Evolutionary conservation across 2,888 invertebrate species (phyloP).

Genomic region (Mamestra brassicae): DNA sequence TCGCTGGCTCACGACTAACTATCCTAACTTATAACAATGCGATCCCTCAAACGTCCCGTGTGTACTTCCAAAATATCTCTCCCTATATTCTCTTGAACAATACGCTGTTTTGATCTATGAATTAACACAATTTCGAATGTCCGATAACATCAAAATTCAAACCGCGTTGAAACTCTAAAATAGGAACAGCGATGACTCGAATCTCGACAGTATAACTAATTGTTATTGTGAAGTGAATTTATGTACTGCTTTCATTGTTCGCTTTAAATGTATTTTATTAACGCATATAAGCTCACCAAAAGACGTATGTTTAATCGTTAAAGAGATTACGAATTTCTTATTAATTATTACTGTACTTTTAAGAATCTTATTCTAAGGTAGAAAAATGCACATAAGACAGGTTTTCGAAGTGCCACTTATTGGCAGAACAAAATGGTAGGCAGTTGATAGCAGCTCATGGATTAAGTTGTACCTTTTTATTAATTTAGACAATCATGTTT

Average conservation of each 20-base stretch:
- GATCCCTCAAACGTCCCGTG: slow-evolving; percentile 5
- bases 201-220: slow-evolving; percentile 25
- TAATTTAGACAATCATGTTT: slow-evolving; percentile 5
- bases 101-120: background rate
- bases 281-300: slow-evolving; percentile 48
- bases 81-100: slow-evolving; percentile 9
- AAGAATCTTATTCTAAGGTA: background rate
- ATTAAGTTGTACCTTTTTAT: background rate
- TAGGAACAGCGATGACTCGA: background rate
- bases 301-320: slow-evolving; percentile 29
- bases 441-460: too few species aligned
- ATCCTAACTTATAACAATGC: slow-evolving; percentile 35
- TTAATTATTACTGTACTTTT: slow-evolving; percentile 1
- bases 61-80: slow-evolving; percentile 19
- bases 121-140: background rate
- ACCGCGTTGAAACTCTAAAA: background rate
- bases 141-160: slow-evolving; percentile 4
- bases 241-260: slow-evolving; percentile 44
- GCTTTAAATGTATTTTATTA: slow-evolving; percentile 47
- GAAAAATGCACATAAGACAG: background rate
- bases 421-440: background rate
- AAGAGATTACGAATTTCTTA: slow-evolving; percentile 37
- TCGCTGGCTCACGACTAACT: slow-evolving; percentile 23
- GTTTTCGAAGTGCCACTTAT: background rate
- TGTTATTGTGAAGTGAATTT: slow-evolving; percentile 37